Conservation (phyloP, 2,888 invertebrate species). For the Didymodactylos carnosus region DNA sequence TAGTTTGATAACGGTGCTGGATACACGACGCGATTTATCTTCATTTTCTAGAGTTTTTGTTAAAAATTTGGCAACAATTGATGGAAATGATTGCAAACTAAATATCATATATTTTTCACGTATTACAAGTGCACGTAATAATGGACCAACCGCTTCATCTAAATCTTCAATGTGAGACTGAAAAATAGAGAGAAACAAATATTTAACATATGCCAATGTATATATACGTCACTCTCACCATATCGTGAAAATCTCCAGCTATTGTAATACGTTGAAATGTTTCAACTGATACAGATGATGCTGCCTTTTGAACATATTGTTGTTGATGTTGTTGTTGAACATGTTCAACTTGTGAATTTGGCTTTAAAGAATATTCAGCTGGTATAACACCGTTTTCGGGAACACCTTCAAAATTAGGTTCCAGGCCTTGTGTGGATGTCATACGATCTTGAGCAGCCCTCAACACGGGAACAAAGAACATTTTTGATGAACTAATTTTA, state of each 20-base stretch:
- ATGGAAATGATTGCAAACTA: constrained; percentile 65
- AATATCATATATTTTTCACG: constrained; percentile 51
- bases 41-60: constrained; percentile 38
- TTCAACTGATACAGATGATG: background rate
- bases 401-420: background rate
- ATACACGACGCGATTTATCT: background rate
- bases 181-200: no score
- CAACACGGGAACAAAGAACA: background rate
- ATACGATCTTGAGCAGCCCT: background rate
- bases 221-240: no score
- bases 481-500: background rate
- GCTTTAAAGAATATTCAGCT: background rate
- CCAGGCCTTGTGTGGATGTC: background rate
- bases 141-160: constrained; percentile 17
- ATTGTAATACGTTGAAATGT: background rate
- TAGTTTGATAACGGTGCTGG: background rate
- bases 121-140: constrained; percentile 25
- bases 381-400: background rate
- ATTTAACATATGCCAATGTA: no score
- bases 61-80: constrained; percentile 62
- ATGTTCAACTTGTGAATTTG: background rate
- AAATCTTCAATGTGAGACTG: constrained; percentile 11
- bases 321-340: background rate
- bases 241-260: background rate
- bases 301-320: no score